Conservation (phyloP, 2,888 invertebrate genomes). For the Alsophila aescularia region DNA sequence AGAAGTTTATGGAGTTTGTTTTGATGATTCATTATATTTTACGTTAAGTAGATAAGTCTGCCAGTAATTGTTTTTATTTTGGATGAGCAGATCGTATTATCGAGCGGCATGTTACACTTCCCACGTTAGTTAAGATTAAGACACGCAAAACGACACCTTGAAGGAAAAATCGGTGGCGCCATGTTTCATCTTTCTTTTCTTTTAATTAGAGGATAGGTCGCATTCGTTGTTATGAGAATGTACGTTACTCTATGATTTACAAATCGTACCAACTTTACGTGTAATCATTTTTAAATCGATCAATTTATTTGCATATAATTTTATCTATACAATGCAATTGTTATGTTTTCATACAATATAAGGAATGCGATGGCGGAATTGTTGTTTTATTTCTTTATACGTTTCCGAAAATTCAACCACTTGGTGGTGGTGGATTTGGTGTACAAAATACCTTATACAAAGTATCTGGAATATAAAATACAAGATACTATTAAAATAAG, state of each 20-base stretch:
- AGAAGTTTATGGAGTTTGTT: conserved; percentile 62
- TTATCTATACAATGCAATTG: conserved; percentile 33
- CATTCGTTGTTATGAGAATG: conserved; percentile 77
- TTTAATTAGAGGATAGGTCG: conserved; percentile 77
- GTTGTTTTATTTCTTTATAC: conserved; percentile 60
- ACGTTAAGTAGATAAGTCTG: conserved; percentile 52
- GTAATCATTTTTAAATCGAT: no score
- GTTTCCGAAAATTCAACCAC: neutral
- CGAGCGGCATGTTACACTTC: conserved; percentile 61
- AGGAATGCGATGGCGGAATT: conserved; percentile 79
- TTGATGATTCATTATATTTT: conserved; percentile 60
- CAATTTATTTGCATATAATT: conserved; percentile 24
- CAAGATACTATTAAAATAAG: no score
- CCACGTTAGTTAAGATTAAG: conserved; percentile 63
- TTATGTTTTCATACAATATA: conserved; percentile 80
- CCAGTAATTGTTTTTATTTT: conserved; percentile 58
- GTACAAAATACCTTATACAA: no score
- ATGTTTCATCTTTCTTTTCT: conserved; percentile 61
- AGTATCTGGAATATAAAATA: no score
- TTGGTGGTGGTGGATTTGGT: no score
- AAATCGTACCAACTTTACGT: conserved; percentile 3
- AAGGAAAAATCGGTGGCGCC: conserved; percentile 66
- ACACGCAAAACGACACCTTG: conserved; percentile 58
- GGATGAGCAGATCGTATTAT: conserved; percentile 56
- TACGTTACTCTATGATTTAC: conserved; percentile 33